Base-by-base conservation (phyloP, 2,888 invertebrate genomes). In the Carcina quercana region DNA sequence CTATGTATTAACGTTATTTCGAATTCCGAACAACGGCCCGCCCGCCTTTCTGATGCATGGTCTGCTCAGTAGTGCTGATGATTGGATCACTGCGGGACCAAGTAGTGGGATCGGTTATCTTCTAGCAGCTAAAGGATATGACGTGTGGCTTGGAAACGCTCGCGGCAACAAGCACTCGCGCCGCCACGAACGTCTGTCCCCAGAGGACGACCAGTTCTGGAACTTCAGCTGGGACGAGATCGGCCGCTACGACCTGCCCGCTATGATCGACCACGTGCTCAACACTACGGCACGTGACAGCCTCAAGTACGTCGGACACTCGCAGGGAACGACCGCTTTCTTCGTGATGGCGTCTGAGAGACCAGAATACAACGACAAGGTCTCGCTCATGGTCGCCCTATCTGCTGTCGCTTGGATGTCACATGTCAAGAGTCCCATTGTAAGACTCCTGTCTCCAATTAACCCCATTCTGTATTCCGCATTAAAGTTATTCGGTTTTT, bases 171-270 rank as follows among this genome's bases (percentile, higher is more conserved):
- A 75, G 14, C 89, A 89, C 56, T 85, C 87, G 3, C 68, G 79
- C 13, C 65, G 58, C 5, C 91, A 92, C 50, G 47, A 53, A 1
- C 58, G 57, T 1, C 44, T 72, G 57, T 47, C 71, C 19, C 63
- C 78, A 0, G 49, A 50, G 2, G 38, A 40, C 4, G 35, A 48
- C 3, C 53, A 71, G 13, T 90, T 82, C 53, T 91, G 91, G 91
- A 69, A 87, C 32, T 91, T 89, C 48, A 91, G 91, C 32, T 96
- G 90, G 89, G 91, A 96, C 59, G 90, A 94, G 58, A 93, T 95
- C 57, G 93, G 91, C 0, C 59, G 74, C 15, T 86, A 83, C 50
- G 96, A 97, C 63, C 55, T 96, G 2, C 94, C 96, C 2, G 89
- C 91, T 0, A 89, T 88, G 67, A 88, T 96, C 26, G 90, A 95